Percentiles rank a stretch among this genome's conserved stretches.
phyloP scores from a whole-genome alignment of 2,113 vertebrate species.

The Equus quagga region DNA sequence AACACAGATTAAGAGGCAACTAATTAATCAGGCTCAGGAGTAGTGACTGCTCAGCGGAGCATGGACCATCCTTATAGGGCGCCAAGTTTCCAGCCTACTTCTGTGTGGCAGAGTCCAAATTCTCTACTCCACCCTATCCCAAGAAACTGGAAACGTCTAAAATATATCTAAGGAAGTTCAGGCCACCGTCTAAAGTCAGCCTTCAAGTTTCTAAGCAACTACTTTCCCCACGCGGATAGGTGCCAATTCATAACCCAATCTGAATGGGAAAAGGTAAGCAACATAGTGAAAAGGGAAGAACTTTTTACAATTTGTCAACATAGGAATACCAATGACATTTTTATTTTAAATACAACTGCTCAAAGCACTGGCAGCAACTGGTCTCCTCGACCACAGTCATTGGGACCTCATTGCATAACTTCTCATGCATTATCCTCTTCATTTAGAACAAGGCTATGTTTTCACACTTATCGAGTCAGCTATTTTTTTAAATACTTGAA shows the following conservation, averaged over 20 bases:
- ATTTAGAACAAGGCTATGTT: not conserved
- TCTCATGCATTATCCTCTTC: not conserved
- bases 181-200: not conserved
- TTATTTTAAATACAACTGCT: not conserved
- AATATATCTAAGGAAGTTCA: not conserved
- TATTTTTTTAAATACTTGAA: constrained; percentile 3
- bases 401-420: not conserved
- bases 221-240: not conserved
- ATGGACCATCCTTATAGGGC: not conserved
- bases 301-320: not conserved
- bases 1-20: not conserved
- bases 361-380: not conserved
- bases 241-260: not conserved
- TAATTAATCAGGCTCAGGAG: not conserved
- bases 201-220: not conserved
- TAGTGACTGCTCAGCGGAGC: not conserved
- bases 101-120: not conserved
- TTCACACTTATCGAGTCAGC: not conserved
- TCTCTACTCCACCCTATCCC: no score
- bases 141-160: not conserved
- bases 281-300: not conserved
- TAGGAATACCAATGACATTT: not conserved
- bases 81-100: not conserved
- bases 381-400: not conserved
- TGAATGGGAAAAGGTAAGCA: not conserved